Conservation (phyloP, 1,140 invertebrate genomes). For the Dreissena rostriformis region DNA sequence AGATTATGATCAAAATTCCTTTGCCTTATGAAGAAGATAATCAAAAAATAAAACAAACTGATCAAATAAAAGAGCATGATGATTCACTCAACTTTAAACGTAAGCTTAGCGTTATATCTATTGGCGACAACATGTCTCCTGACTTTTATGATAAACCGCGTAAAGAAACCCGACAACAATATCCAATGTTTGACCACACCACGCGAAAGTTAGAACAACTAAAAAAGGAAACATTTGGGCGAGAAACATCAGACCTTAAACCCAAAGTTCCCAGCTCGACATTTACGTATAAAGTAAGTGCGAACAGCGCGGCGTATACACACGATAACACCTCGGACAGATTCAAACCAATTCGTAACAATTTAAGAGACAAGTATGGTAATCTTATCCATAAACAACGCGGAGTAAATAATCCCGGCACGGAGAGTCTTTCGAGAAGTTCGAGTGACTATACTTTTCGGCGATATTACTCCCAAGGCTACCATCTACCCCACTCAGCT, state of each 20-base stretch:
- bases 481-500: constrained; percentile 16
- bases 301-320: not conserved
- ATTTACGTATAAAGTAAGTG: constrained; percentile 42
- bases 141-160: constrained; percentile 13
- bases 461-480: constrained; percentile 14
- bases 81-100: not conserved
- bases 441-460: constrained; percentile 36
- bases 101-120: constrained; percentile 41
- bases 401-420: not conserved
- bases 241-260: not conserved
- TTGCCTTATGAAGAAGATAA: no score
- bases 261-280: not conserved
- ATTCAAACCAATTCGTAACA: constrained; percentile 33
- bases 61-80: no score
- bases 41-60: no score
- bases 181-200: constrained; percentile 39
- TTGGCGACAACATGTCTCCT: constrained; percentile 28
- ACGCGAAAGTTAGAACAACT: constrained; percentile 10
- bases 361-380: constrained; percentile 13
- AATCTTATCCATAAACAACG: constrained; percentile 38
- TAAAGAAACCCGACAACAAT: constrained; percentile 20
- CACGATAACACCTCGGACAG: constrained; percentile 10
- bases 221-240: constrained; percentile 14
- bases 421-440: not conserved
- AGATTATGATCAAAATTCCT: no score